A percentile compares a stretch with the other conserved stretches of the same genome.
Conservation (phyloP, 2,888 invertebrate genomes). For the Melikaiella ostensackeni region DNA sequence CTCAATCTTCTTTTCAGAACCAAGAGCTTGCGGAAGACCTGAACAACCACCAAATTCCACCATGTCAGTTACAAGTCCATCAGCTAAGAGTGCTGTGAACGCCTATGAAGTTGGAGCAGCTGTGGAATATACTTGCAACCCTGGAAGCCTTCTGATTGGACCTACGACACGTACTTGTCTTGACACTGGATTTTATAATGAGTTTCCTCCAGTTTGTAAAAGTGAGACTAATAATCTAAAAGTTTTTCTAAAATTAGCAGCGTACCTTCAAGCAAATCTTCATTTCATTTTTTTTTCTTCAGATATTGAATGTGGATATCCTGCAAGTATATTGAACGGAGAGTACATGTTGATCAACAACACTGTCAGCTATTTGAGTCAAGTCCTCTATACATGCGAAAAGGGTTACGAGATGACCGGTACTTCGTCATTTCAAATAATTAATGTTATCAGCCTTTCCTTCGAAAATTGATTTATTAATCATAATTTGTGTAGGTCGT, state of each 20-base stretch:
- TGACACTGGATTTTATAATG: constrained; percentile 95
- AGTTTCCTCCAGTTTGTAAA: constrained; percentile 95
- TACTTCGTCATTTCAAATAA: constrained; percentile 44
- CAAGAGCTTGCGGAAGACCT: constrained; percentile 93
- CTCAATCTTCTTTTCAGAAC: constrained; percentile 80
- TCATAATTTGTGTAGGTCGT: constrained; percentile 78
- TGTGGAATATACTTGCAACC: constrained; percentile 91
- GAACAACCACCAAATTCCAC: constrained; percentile 96
- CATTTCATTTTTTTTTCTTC: constrained; percentile 39
- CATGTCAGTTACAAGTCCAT: constrained; percentile 79
- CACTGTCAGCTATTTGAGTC: constrained; percentile 91
- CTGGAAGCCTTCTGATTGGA: constrained; percentile 92
- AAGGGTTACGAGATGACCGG: constrained; percentile 91
- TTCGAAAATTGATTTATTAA: background rate
- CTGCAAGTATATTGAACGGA: constrained; percentile 91
- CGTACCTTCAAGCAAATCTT: too few species aligned
- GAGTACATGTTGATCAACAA: constrained; percentile 89
- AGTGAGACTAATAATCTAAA: constrained; percentile 80
- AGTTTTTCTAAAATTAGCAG: too few species aligned
- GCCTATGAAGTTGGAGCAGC: constrained; percentile 86
- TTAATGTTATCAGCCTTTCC: too few species aligned
- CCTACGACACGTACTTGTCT: constrained; percentile 90
- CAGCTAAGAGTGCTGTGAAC: constrained; percentile 82
- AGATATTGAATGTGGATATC: constrained; percentile 94
- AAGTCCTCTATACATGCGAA: constrained; percentile 90